phyloP scores from a whole-genome alignment of 1,140 invertebrate species.

The Mamestra configurata region DNA sequence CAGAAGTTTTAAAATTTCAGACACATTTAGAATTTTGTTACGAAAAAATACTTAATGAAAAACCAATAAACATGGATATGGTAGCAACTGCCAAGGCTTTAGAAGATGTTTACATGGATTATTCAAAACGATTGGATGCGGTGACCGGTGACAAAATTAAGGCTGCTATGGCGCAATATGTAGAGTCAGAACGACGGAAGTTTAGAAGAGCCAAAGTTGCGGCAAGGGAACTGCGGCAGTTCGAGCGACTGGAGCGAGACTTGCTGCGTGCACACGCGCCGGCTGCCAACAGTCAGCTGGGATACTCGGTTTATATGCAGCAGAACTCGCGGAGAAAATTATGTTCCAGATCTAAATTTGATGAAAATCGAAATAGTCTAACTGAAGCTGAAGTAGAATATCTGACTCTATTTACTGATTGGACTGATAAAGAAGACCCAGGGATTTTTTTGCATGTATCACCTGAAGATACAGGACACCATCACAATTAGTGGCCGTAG shows the following conservation, averaged over 20 bases:
- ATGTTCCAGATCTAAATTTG: slow-evolving; percentile 20
- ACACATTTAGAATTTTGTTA: slow-evolving; percentile 79
- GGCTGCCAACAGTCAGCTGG: not conserved
- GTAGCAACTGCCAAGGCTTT: slow-evolving; percentile 68
- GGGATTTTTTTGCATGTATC: slow-evolving; percentile 61
- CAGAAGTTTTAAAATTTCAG: slow-evolving; percentile 75
- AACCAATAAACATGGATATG: slow-evolving; percentile 72
- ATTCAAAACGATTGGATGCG: slow-evolving; percentile 70
- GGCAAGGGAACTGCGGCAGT: slow-evolving; percentile 71
- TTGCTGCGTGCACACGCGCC: slow-evolving; percentile 67
- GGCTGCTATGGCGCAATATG: slow-evolving; percentile 64
- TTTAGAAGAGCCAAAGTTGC: slow-evolving; percentile 68
- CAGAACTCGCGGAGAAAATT: slow-evolving; percentile 26
- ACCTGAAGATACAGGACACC: not conserved
- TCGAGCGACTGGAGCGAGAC: slow-evolving; percentile 68
- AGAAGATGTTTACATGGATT: slow-evolving; percentile 76
- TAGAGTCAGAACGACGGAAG: slow-evolving; percentile 66
- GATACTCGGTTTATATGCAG: too few relatives aligned
- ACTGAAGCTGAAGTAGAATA: slow-evolving; percentile 73
- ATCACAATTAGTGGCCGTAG: not conserved
- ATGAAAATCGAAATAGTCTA: slow-evolving; percentile 14
- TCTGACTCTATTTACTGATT: slow-evolving; percentile 78
- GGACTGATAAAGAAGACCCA: slow-evolving; percentile 74
- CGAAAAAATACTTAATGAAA: slow-evolving; percentile 74
- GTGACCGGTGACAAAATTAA: slow-evolving; percentile 67